Base-by-base conservation (phyloP, 2,797 vertebrate species). In the Sebastiscus tertius region DNA sequence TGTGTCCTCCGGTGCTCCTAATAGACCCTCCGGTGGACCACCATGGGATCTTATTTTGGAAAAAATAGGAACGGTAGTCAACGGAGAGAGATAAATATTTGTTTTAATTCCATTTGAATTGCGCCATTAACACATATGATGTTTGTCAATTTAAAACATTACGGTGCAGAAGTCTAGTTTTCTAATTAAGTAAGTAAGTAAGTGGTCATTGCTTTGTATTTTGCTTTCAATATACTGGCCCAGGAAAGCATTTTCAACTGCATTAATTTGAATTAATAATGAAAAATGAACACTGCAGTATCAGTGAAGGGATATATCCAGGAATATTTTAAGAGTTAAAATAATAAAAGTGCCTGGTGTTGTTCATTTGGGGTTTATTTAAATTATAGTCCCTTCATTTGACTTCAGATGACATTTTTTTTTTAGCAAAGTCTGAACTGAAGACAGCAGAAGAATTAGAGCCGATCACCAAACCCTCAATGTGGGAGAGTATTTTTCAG, bases 401-500 rank as follows among this genome's bases (percentile, higher is more conserved):
- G 31, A 77, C 75, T 61, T 78, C 29, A 61, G 61, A 31, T 59
- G 24, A 56, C 8, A 39, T 65, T 65, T 61, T 65, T 65, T 61
- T 63, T 73, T 11, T 59, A 26, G 31, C 1, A 62, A 61, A 58
- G 24, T 72, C 18, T 73, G 42, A 24, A 56, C 58, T 49, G 4
- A 36, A 18, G 56, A 16, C 13, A 52, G 20, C 29, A 64, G 18
- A 60, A 42, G 63, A 62, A 75, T 62, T 39, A 13, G 2, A 36
- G 46, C 62, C 22, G 6, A 14, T n/a, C 36, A 6, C 27, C 14
- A 27, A 72, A 80, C 10, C 20, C 36, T 59, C 6, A 68, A 31
- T 62, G 66, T 83, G 75, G 65, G 70, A 79, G 72, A 58, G 16
- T 71, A 6, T 55, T 75, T 71, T 79, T 62, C 27, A 1, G 49